Evolutionary conservation across 2,797 vertebrate species (phyloP).

Genomic region (Selene dorsalis): DNA sequence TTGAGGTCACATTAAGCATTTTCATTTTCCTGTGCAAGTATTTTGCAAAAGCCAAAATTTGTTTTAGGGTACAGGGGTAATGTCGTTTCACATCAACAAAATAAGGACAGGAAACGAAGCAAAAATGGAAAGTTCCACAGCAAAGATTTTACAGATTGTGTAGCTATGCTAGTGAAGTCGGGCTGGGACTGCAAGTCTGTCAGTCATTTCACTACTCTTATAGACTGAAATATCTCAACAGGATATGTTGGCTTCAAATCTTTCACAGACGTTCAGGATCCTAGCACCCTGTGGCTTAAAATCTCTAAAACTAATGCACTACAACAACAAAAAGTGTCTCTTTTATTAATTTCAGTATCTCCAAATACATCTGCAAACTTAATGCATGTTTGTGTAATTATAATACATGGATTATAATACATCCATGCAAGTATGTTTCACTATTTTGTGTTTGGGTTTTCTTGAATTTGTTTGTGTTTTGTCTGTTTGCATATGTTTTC

Average conservation of each 20-base stretch:
- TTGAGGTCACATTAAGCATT: conserved; percentile 2
- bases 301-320: no score
- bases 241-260: neutral
- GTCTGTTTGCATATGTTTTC: no score
- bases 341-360: no score
- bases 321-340: no score
- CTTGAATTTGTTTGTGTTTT: no score
- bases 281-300: neutral
- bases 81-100: neutral
- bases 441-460: no score
- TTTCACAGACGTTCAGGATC: neutral
- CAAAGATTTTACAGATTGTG: neutral
- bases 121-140: neutral
- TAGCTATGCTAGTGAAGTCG: neutral
- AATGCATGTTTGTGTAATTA: no score
- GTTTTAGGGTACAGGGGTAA: neutral
- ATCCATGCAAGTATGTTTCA: no score
- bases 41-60: neutral
- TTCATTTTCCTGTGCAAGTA: neutral
- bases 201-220: neutral
- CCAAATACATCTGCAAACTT: no score
- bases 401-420: no score
- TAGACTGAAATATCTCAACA: conserved; percentile 4
- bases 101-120: neutral
- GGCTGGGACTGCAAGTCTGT: no score